Percentiles rank a stretch among this genome's conserved stretches.
These are phyloP conservation scores for Drosophila kambysellisi DNA, from an alignment of 2,888 invertebrate species.

Conservation along the genomic window DNA sequence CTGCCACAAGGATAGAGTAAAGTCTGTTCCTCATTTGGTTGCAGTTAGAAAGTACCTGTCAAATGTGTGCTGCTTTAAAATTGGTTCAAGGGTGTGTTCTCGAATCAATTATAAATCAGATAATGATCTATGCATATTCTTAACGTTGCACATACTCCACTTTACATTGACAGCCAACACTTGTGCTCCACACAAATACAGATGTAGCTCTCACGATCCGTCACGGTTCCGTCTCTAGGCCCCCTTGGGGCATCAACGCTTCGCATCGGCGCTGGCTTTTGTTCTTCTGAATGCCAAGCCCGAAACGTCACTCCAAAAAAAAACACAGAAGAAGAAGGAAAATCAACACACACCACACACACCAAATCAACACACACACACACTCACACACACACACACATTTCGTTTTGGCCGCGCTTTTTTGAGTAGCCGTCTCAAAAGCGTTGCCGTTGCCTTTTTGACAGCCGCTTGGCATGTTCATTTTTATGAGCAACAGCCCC, in stretches of 20 bases:
- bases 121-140: slow-evolving; percentile 1
- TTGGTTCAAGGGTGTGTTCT: neutral
- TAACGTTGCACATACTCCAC: neutral
- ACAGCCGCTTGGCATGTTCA: slow-evolving; percentile 75
- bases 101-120: neutral
- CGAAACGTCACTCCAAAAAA: slow-evolving; percentile 76
- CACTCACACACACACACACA: slow-evolving; percentile 40
- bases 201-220: slow-evolving; percentile 24
- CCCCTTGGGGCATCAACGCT: slow-evolving; percentile 47
- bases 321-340: slow-evolving; percentile 25
- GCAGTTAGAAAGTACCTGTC: neutral
- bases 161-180: slow-evolving; percentile 23
- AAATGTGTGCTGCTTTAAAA: neutral
- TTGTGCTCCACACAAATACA: slow-evolving; percentile 4
- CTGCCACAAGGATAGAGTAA: neutral
- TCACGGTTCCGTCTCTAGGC: slow-evolving; percentile 69
- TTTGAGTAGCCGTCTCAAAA: slow-evolving; percentile 69
- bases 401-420: slow-evolving; percentile 17
- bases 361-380: slow-evolving; percentile 44
- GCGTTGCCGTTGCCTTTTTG: slow-evolving; percentile 64
- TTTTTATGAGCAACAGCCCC: slow-evolving; percentile 61
- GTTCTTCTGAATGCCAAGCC: slow-evolving; percentile 74
- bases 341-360: slow-evolving; percentile 51
- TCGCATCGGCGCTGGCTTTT: slow-evolving; percentile 69
- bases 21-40: neutral